Evolutionary conservation across 2,113 vertebrate genomes (phyloP).

Genomic region (Maccullochella peelii): DNA sequence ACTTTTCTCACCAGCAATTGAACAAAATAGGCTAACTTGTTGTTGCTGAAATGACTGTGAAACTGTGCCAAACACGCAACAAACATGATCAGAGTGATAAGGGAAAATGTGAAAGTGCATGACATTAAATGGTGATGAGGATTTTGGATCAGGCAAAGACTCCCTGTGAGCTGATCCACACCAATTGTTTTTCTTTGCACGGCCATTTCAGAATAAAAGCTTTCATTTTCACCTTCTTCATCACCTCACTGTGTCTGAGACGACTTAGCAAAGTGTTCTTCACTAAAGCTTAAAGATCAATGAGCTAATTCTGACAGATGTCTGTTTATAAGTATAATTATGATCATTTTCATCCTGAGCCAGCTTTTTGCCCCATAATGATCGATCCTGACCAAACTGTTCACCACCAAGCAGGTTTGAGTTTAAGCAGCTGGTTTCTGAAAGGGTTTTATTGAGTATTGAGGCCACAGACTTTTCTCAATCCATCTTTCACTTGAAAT

Average conservation of each 20-base stretch:
- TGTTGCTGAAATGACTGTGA: background rate
- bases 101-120: background rate
- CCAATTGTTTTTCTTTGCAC: background rate
- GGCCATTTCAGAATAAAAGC: background rate
- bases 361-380: background rate
- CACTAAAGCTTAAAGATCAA: background rate
- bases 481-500: conserved; percentile 22
- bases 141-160: background rate
- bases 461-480: conserved; percentile 10
- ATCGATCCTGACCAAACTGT: conserved; percentile 4
- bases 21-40: background rate
- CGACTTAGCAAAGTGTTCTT: background rate
- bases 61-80: background rate
- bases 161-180: background rate
- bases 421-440: background rate
- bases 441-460: conserved; percentile 8
- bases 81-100: background rate
- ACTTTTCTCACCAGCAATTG: background rate
- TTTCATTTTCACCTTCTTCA: background rate
- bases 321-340: background rate
- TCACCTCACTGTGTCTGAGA: background rate
- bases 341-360: background rate
- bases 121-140: background rate
- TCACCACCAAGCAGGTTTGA: background rate
- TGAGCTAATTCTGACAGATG: background rate